Conservation (phyloP, 2,797 vertebrate species). For the Danionella dracula region DNA sequence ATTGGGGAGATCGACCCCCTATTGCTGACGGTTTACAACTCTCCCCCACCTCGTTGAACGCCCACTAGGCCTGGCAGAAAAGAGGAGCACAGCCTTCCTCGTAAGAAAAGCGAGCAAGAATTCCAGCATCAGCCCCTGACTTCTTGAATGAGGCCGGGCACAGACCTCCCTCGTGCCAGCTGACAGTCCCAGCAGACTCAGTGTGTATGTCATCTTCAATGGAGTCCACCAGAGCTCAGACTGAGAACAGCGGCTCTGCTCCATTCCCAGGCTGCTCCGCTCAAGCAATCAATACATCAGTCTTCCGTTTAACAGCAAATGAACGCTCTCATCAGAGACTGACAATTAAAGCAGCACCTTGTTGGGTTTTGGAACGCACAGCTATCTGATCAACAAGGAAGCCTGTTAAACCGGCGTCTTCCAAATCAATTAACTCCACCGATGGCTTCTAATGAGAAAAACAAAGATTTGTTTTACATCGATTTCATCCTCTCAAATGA, state of each 20-base stretch:
- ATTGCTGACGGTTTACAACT: slow-evolving; percentile 48
- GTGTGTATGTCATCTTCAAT: neutral
- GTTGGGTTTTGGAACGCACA: slow-evolving; percentile 41
- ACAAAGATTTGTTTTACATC: slow-evolving; percentile 41
- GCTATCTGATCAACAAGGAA: slow-evolving; percentile 43
- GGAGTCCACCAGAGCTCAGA: slow-evolving; percentile 22
- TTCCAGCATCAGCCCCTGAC: slow-evolving; percentile 40
- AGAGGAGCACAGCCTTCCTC: slow-evolving; percentile 43
- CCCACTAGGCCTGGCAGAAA: slow-evolving; percentile 26
- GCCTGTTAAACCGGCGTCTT: slow-evolving; percentile 28
- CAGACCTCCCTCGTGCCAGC: slow-evolving; percentile 41
- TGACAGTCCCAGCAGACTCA: slow-evolving; percentile 35
- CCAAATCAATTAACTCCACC: slow-evolving; percentile 39
- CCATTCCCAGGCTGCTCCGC: slow-evolving; percentile 39
- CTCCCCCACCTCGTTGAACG: slow-evolving; percentile 46
- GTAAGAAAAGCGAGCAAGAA: slow-evolving; percentile 44
- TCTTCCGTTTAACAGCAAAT: slow-evolving; percentile 40
- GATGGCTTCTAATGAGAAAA: slow-evolving; percentile 45
- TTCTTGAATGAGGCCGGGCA: slow-evolving; percentile 46
- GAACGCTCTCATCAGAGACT: slow-evolving; percentile 20
- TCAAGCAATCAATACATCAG: slow-evolving; percentile 45
- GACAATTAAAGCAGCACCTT: slow-evolving; percentile 42
- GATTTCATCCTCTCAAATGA: slow-evolving; percentile 27
- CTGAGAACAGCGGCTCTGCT: slow-evolving; percentile 34
- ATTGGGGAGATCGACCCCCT: slow-evolving; percentile 56